Evolutionary conservation across 2,113 vertebrate genomes (phyloP), one percentile per base, ranked within the genome.

Genomic region (Dendropsophus ebraccatus): DNA sequence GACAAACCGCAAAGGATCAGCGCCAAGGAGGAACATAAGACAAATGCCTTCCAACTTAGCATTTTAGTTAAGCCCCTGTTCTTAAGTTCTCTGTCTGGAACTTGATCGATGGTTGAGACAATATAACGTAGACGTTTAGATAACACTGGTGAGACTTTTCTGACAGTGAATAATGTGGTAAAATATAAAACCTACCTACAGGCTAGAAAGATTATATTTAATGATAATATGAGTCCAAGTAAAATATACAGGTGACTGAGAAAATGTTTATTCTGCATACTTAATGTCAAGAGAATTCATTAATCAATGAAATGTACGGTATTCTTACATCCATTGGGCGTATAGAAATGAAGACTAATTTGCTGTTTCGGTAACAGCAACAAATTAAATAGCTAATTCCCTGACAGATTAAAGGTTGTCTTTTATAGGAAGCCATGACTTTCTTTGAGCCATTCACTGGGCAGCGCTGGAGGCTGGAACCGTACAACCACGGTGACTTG

Each of bases 161-260:
- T 65, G 60, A 30, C 60, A 65, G 60, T 65, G 60, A 65, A 13
- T 65, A 65, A 65, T 65, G 60, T 60, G 60, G 21, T 65, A 65
- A 28, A 65, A 30, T 65, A 30, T 30, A 30, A 65, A 65, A 30
- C 1, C 25, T 65, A 13, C 60, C 25, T 65, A 65, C 60, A 65
- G 25, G 60, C 60, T 30, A 65, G 11, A 65, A 30, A 9, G 12
- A 65, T 30, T 65, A 13, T 28, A 65, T 65, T 13, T 35, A 14
- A 69, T 21, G 65, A 28, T 10, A 69, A 69, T 35, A 35, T 2
- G 9, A 67, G 62, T 67, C 28, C 13, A 69, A 69, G 7, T 32
- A 69, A 69, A 69, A 35, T 35, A 19, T 13, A 8, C 6, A 19
- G 32, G 17, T 35, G 32, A 1, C 32, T 8, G 17, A 37, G 30